Conservation (phyloP, 2,888 invertebrate genomes). For the Lepidocyrtinus sp. region DNA sequence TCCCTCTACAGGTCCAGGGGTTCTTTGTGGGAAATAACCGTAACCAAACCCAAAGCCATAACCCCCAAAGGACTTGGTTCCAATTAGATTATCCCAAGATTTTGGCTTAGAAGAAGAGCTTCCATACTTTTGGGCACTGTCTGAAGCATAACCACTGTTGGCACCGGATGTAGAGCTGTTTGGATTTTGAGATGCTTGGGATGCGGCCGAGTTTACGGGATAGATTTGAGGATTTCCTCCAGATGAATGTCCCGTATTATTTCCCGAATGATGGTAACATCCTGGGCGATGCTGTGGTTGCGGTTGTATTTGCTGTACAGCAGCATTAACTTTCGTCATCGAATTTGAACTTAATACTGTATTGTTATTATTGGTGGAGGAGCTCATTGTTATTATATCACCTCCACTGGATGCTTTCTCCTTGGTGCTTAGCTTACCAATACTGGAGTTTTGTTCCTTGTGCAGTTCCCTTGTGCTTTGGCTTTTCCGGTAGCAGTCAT, state of each 20-base stretch:
- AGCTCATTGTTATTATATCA: conserved; percentile 37
- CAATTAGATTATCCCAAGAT: conserved; percentile 88
- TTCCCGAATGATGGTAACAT: conserved; percentile 30
- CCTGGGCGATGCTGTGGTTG: conserved; percentile 23
- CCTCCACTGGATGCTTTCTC: conserved; percentile 52
- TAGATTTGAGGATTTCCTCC: neutral
- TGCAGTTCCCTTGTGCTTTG: conserved; percentile 67
- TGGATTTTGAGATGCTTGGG: conserved; percentile 8
- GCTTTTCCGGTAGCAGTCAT: conserved; percentile 68
- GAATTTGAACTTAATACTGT: conserved; percentile 73
- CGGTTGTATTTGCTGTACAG: conserved; percentile 74
- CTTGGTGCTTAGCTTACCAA: conserved; percentile 33
- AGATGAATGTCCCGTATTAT: conserved; percentile 9
- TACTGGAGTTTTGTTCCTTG: conserved; percentile 50
- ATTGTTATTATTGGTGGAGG: conserved; percentile 15
- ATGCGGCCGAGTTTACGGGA: neutral
- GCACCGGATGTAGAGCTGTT: neutral
- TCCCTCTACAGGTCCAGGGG: conserved; percentile 28
- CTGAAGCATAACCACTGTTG: conserved; percentile 31
- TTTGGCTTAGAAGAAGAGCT: conserved; percentile 81
- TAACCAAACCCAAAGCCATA: conserved; percentile 91
- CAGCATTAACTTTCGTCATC: conserved; percentile 73
- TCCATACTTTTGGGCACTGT: conserved; percentile 26
- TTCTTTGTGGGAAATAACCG: conserved; percentile 65
- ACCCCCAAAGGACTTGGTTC: conserved; percentile 88